phyloP scores from a whole-genome alignment of 2,797 vertebrate species.

The Artibeus jamaicensis region DNA sequence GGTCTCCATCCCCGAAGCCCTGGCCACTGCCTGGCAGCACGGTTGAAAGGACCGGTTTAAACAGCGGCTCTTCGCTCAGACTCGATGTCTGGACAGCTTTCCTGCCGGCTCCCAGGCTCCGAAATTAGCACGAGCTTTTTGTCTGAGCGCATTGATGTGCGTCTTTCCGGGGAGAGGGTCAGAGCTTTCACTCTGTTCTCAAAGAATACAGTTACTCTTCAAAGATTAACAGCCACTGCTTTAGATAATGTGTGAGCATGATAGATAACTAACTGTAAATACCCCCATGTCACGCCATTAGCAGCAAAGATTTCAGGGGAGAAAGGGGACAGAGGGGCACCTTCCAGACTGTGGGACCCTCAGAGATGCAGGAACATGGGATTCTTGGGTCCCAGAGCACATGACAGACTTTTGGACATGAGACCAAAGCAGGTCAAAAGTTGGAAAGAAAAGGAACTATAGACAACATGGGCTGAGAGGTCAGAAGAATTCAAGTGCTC shows the following conservation, averaged over 20 bases:
- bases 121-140: neutral
- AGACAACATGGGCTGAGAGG: neutral
- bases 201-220: neutral
- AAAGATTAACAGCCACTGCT: neutral
- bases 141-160: neutral
- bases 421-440: neutral
- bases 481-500: neutral
- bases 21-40: neutral
- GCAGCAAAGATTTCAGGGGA: neutral
- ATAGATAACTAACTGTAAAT: neutral
- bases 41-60: neutral
- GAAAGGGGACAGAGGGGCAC: neutral
- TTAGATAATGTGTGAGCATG: neutral
- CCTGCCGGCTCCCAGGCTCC: neutral
- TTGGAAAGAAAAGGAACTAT: neutral
- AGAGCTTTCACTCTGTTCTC: neutral
- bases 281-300: neutral
- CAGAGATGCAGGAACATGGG: neutral
- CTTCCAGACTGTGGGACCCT: neutral
- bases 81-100: neutral
- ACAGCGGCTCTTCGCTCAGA: neutral
- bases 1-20: no score
- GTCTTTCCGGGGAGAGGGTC: neutral
- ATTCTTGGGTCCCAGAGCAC: neutral
- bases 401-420: neutral